phyloP scores from a whole-genome alignment of 1,140 invertebrate genomes.

The Parasteatoda tepidariorum region DNA sequence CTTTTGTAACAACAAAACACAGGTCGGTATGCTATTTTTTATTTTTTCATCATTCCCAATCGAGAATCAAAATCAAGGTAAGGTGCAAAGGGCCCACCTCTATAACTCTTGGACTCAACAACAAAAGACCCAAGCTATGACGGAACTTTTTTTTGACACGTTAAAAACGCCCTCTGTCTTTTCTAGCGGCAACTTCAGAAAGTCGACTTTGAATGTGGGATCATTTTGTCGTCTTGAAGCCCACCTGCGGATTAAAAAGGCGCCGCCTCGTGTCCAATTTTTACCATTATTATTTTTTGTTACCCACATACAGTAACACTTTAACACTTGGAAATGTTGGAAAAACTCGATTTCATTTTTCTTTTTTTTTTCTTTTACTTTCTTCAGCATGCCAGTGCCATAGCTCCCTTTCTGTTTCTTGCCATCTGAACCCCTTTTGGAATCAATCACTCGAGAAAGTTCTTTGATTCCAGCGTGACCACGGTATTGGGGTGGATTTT shows the following conservation, averaged over 20 bases:
- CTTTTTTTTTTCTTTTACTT: not conserved
- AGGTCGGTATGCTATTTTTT: slow-evolving; percentile 23
- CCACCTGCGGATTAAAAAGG: slow-evolving; percentile 52
- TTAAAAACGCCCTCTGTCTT: slow-evolving; percentile 55
- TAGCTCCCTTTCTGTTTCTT: not conserved
- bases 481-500: too few relatives aligned
- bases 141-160: slow-evolving; percentile 33
- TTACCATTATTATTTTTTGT: not conserved
- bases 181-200: slow-evolving; percentile 55
- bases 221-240: slow-evolving; percentile 24
- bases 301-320: not conserved
- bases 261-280: slow-evolving; percentile 23
- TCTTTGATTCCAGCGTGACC: not conserved
- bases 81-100: slow-evolving; percentile 26
- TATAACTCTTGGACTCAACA: slow-evolving; percentile 48
- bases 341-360: not conserved
- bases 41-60: too few relatives aligned
- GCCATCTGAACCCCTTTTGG: not conserved
- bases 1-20: slow-evolving; percentile 9
- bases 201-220: slow-evolving; percentile 29
- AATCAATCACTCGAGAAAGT: not conserved
- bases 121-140: slow-evolving; percentile 2
- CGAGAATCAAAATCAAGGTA: too few relatives aligned
- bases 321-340: not conserved
- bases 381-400: not conserved